Base-by-base conservation (phyloP, 2,797 vertebrate genomes). In the Melopsittacus undulatus region DNA sequence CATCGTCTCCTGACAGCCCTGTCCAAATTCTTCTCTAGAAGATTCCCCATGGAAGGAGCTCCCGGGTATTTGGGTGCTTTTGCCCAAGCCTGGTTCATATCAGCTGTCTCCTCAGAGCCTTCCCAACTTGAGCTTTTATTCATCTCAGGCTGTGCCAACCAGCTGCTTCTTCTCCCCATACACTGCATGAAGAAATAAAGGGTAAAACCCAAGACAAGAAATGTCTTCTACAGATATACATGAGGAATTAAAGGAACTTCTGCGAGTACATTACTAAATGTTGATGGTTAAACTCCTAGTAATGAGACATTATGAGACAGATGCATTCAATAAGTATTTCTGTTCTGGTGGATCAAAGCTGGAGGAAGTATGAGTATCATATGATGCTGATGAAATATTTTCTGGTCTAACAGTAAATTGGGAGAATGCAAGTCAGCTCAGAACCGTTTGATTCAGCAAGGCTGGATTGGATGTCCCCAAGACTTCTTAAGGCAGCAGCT, bases 341-440 rank as follows among this genome's bases (percentile, higher is more conserved):
- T 97, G 83, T 86, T 95, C 90, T 91, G 34, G 36, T 88, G 74
- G 80, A 96, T 90, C 95, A 95, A 96, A 96, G 92, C 70, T 89
- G 80, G 85, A 82, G 77, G 91, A 94, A 95, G 51, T 89, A 91
- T 87, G 89, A 90, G 70, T 73, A 82, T 94, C 78, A 87, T 87
- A 94, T 85, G 90, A 93, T 94, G 70, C 36, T 87, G 85, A 94
- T 72, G 83, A 92, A 94, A 96, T 75, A 29, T 88, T 90, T 95
- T 95, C 85, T 92, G 43, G 52, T 87, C 85, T 90, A 67, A 75
- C 51, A 77, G 85, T 87, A 91, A 96, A 79, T n/a, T 63, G 45
- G 20, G 46, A 91, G 66, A 94, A 79, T 63, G 52, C 24, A 83
- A 93, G 38, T 57, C 82, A 91, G 42, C 48, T 80, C 42, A 69